Conservation (phyloP, 92 coral and sea anemone genomes). For the Umimayanthus kanabou region DNA sequence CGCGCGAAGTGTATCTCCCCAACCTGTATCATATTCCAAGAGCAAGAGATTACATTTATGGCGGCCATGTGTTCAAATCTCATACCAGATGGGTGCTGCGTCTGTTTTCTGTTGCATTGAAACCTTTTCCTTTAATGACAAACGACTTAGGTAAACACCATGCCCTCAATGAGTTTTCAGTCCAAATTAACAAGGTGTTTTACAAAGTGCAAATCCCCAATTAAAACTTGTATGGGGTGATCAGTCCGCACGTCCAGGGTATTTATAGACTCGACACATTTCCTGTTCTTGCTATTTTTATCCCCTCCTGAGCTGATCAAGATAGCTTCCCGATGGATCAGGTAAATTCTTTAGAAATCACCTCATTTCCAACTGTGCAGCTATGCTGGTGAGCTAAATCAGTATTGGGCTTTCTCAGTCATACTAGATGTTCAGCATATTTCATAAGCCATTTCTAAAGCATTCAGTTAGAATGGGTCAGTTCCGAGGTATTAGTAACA, state of each 20-base stretch:
- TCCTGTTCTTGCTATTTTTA: conserved; percentile 16
- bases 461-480: too few relatives aligned
- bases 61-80: not conserved
- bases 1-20: not conserved
- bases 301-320: not conserved
- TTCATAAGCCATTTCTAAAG: too few relatives aligned
- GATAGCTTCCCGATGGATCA: not conserved
- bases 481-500: too few relatives aligned
- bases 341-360: not conserved
- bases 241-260: conserved; percentile 8
- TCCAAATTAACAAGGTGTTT: conserved; percentile 18
- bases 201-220: conserved; percentile 35
- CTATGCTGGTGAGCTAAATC: not conserved
- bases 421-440: not conserved
- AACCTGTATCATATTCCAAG: conserved; percentile 8
- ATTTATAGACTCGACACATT: conserved; percentile 5
- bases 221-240: not conserved
- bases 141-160: not conserved
- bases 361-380: not conserved
- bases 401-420: not conserved
- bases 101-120: not conserved
- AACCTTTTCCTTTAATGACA: not conserved
- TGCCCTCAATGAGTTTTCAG: not conserved
- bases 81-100: conserved; percentile 11
- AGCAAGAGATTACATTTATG: not conserved